These are phyloP conservation scores for Diabrotica virgifera DNA, from an alignment of 1,140 invertebrate genomes.

Conservation along the genomic window DNA sequence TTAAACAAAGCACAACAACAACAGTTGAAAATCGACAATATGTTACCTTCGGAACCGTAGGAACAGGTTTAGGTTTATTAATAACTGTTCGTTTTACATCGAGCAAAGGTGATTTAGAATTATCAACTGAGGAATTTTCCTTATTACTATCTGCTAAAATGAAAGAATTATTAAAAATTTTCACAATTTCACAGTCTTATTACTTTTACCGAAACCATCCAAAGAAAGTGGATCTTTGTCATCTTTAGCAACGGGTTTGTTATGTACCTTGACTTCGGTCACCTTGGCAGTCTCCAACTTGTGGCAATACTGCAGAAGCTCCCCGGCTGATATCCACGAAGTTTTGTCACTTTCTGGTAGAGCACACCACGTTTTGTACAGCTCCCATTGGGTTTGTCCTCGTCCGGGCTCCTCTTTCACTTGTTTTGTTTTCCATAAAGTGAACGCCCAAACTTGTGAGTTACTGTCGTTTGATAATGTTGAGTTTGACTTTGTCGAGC, in stretches of 20 bases:
- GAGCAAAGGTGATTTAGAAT: conserved; percentile 1
- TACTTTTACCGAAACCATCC: conserved; percentile 24
- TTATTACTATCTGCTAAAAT: conserved; percentile 32
- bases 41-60: background rate
- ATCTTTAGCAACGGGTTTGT: background rate
- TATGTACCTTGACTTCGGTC: conserved; percentile 40
- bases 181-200: background rate
- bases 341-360: conserved; percentile 67
- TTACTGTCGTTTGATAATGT: conserved; percentile 60
- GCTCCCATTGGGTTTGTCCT: conserved; percentile 65
- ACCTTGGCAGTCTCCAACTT: conserved; percentile 55
- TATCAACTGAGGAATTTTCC: conserved; percentile 22
- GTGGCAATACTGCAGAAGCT: conserved; percentile 67
- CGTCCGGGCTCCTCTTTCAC: conserved; percentile 50
- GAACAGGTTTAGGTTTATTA: conserved; percentile 7
- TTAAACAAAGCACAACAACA: too few relatives aligned
- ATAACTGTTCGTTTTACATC: conserved; percentile 8
- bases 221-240: conserved; percentile 32
- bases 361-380: conserved; percentile 80
- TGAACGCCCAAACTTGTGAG: conserved; percentile 79
- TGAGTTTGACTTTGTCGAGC: conserved; percentile 44
- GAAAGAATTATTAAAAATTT: conserved; percentile 12
- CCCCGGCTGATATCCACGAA: conserved; percentile 74
- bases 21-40: background rate
- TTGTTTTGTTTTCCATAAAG: conserved; percentile 71